A percentile compares a stretch with the other conserved stretches of the same genome.
These are phyloP conservation scores for Dicranocentrus wangi DNA, from an alignment of 2,888 invertebrate genomes.

Conservation along the genomic window DNA sequence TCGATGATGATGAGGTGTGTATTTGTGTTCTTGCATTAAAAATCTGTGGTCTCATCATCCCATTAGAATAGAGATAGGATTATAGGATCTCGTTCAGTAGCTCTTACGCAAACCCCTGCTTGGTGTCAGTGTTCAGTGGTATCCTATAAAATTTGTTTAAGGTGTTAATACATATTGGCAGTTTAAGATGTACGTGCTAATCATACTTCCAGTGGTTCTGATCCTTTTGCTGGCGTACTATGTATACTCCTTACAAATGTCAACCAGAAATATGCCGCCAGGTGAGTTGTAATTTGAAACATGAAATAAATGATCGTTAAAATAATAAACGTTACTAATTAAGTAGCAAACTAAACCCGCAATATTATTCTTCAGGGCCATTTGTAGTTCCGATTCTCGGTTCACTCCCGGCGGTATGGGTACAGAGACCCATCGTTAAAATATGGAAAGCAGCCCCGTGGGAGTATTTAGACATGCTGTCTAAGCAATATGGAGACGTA, in stretches of 20 bases:
- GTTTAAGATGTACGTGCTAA: too few relatives aligned
- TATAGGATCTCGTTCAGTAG: too few relatives aligned
- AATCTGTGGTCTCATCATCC: too few relatives aligned
- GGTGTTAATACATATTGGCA: too few relatives aligned
- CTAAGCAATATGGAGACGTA: constrained; percentile 31
- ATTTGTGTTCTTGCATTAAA: too few relatives aligned
- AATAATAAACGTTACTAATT: neutral
- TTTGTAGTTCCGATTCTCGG: constrained; percentile 24
- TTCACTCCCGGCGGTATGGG: constrained; percentile 14
- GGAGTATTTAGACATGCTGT: constrained; percentile 37
- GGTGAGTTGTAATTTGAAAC: constrained; percentile 18
- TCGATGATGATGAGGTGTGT: too few relatives aligned
- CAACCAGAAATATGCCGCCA: constrained; percentile 43
- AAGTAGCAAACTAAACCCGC: too few relatives aligned
- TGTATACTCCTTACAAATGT: constrained; percentile 26
- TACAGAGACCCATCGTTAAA: constrained; percentile 1
- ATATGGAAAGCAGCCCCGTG: constrained; percentile 5
- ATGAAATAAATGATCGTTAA: neutral
- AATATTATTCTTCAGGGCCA: constrained; percentile 22
- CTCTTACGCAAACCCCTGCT: too few relatives aligned
- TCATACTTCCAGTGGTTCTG: constrained; percentile 13
- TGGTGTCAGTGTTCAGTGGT: too few relatives aligned
- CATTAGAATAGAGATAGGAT: too few relatives aligned
- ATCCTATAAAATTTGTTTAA: too few relatives aligned
- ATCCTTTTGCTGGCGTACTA: constrained; percentile 34